Base-by-base conservation (phyloP, 1,140 invertebrate species). In the Asbolus verrucosus region DNA sequence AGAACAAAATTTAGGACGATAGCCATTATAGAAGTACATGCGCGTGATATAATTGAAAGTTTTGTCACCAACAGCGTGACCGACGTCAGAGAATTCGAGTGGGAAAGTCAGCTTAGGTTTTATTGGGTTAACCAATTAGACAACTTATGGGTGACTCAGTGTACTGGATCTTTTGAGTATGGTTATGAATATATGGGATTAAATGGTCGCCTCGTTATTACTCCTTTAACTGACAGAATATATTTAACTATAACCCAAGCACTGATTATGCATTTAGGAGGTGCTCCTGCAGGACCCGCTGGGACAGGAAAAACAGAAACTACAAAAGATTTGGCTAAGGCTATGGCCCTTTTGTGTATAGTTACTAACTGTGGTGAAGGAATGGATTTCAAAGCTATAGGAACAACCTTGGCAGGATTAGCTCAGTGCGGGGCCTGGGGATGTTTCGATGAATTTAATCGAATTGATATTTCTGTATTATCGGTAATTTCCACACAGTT, bases 171-270 rank as follows among this genome's bases (percentile, higher is more conserved):
- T 16, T 96, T 97, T 79, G 90, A 94, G 65, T 97, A 96, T 78
- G 94, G 94, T 9, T 97, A 96, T 76, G 95, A 97, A 79, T 97
- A 96, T 77, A 96, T 96, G 94, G 95, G 95, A 0, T 82, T 96
- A 0, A 96, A 95, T 82, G 94, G 92, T 1, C 86, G 94, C 67
- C 83, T 97, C 36, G 94, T 97, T 1, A 93, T 97, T 11, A 97
- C 95, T 0, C 94, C 95, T 2, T 82, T 97, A 1, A 97, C 95
- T 1, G 95, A 97, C 81, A 85, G 94, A 68, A 95, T 96, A 73
- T 96, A 96, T 80, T 84, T 97, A 3, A 96, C 94, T 0, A 91
- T 97, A 6, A 97, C 95, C 0, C 94, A 96, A 82, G 94, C 94
- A 0, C 82, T 97, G 9, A 91, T 92, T 0, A 94, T 96, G 91